phyloP scores from a whole-genome alignment of 2,113 vertebrate genomes.

The Burhinus oedicnemus region DNA sequence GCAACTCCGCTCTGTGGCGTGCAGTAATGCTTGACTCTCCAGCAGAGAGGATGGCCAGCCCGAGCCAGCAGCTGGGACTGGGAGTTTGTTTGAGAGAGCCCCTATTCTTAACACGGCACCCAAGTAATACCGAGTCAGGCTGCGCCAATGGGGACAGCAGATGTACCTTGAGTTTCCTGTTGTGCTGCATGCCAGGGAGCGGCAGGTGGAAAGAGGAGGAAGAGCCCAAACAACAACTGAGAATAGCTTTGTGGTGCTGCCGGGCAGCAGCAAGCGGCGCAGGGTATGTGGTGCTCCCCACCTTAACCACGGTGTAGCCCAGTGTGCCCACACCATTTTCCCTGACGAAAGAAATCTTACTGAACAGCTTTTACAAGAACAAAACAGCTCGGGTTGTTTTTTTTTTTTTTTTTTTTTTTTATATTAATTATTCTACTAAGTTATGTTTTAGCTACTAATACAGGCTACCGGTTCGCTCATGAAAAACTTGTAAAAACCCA shows the following conservation, averaged over 20 bases:
- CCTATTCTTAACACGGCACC: accelerated
- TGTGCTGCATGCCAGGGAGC: not conserved
- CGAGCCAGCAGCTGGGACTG: not conserved
- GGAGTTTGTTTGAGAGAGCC: not conserved
- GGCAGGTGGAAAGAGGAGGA: not conserved
- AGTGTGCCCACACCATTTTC: accelerated
- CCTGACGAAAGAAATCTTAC: not conserved
- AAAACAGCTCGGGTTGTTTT: too few relatives aligned
- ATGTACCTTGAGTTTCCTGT: not conserved
- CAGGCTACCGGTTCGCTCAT: not conserved
- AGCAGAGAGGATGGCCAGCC: not conserved
- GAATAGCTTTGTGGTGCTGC: not conserved
- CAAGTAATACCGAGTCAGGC: not conserved
- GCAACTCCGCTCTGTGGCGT: not conserved
- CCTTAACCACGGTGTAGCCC: accelerated
- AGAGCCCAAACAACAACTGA: not conserved
- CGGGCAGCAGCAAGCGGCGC: not conserved
- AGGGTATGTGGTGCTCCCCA: accelerated
- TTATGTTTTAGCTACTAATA: not conserved
- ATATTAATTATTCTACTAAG: not conserved
- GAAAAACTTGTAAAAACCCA: not conserved
- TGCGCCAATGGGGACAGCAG: not conserved
- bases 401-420: too few relatives aligned
- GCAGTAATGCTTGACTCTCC: not conserved
- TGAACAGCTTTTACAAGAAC: not conserved